Evolutionary conservation across 2,888 invertebrate species (phyloP), one percentile per base, ranked within the genome.

Genomic region (Pristionchus fissidentatus): DNA sequence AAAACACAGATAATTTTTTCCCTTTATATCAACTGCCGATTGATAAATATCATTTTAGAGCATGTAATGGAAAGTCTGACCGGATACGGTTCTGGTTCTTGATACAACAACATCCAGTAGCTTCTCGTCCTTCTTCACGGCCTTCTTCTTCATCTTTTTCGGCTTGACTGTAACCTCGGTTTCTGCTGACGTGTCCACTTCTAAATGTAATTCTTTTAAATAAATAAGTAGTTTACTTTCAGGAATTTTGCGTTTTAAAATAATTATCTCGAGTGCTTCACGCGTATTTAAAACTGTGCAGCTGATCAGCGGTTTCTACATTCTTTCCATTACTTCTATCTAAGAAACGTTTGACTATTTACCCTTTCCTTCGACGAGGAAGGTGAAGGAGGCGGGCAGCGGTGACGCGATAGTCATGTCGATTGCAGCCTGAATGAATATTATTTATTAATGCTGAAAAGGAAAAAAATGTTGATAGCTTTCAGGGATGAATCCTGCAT

Each of bases 91-190:
- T 55, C 83, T 66, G n/a, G 49, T 55, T n/a, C 83, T 35, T 8
- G 83, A 83, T 4, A 83, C 77, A 15, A 46, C 52, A 19, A 83
- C 83, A 35, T 75, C 83, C 10, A 85, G 83, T 5, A 83, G 80
- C 1, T 57, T 85, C 8, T 41, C 84, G 22, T 88, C 86, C 60
- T 86, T 87, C 66, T 46, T 35, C 43, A 19, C 60, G 7, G 75
- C 82, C 83, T 87, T 87, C 82, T 86, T 87, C 84, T 87, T 87
- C 73, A 87, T 87, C n/a, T 83, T 22, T 49, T 84, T 73, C 46
- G 86, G 87, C 62, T 87, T 87, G 3, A 78, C 52, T 13, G 84
- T 87, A 26, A 78, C 78, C 2, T 38, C 80, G 13, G 80, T 60
- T 29, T 60, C 57, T 22, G 19, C 26, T 4, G 80, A 80, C 1